phyloP scores from a whole-genome alignment of 2,888 invertebrate species.

The Dermolepida albohirtum region DNA sequence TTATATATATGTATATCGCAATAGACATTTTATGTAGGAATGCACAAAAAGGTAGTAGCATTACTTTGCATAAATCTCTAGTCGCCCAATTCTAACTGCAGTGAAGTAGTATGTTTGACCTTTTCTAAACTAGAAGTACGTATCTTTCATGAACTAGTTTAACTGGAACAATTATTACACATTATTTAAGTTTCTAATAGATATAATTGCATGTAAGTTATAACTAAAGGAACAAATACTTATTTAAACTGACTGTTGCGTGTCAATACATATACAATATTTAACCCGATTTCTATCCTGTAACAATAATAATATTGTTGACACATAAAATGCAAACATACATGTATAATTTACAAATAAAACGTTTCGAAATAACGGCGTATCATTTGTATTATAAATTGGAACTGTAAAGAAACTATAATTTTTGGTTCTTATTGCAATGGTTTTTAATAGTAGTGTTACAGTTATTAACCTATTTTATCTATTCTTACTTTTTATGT shows the following conservation, averaged over 20 bases:
- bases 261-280: neutral
- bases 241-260: neutral
- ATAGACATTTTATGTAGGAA: constrained; percentile 1
- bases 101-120: constrained; percentile 28
- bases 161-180: constrained; percentile 13
- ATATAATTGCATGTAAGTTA: neutral
- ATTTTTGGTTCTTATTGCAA: no score
- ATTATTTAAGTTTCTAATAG: constrained; percentile 8
- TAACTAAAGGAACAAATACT: no score
- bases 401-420: no score
- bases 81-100: constrained; percentile 31
- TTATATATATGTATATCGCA: constrained; percentile 8
- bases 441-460: no score
- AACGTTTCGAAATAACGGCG: no score
- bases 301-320: no score
- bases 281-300: no score
- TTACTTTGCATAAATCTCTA: constrained; percentile 18
- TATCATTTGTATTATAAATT: no score
- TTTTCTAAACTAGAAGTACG: constrained; percentile 20
- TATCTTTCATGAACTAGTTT: constrained; percentile 31
- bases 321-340: no score
- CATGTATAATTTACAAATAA: no score
- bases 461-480: no score
- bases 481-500: no score
- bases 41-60: neutral